Percentiles rank a stretch among this genome's conserved stretches.
These are phyloP conservation scores for Caenorhabditis plicata DNA, from an alignment of 2,888 invertebrate genomes.

Conservation along the genomic window DNA sequence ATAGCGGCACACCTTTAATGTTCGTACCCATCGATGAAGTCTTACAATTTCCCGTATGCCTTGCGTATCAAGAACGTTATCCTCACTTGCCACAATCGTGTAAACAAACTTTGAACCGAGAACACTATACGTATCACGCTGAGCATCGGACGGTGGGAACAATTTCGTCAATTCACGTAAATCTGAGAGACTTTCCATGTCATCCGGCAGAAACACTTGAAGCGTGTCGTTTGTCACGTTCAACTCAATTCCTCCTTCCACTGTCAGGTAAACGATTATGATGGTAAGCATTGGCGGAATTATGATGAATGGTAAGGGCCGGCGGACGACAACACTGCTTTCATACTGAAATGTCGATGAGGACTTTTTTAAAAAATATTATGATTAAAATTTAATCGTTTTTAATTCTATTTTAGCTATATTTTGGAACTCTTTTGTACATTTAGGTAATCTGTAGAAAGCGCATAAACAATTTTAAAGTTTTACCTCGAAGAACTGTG, in stretches of 20 bases:
- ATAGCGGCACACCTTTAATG: slow-evolving; percentile 22
- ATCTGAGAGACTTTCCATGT: slow-evolving; percentile 54
- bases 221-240: slow-evolving; percentile 48
- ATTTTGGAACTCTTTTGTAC: not conserved
- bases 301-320: slow-evolving; percentile 60
- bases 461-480: not conserved
- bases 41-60: slow-evolving; percentile 37
- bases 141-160: slow-evolving; percentile 59
- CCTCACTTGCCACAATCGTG: slow-evolving; percentile 50
- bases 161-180: slow-evolving; percentile 50
- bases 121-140: slow-evolving; percentile 61
- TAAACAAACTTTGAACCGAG: slow-evolving; percentile 61
- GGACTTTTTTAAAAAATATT: not conserved
- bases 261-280: slow-evolving; percentile 32
- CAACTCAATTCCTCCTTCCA: slow-evolving; percentile 37
- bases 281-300: slow-evolving; percentile 52
- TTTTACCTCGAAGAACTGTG: slow-evolving; percentile 59
- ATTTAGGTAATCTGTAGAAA: not conserved
- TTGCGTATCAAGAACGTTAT: slow-evolving; percentile 38
- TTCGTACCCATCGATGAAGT: slow-evolving; percentile 42
- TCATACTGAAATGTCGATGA: slow-evolving; percentile 50
- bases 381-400: no score
- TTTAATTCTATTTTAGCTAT: no score
- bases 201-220: slow-evolving; percentile 63
- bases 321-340: slow-evolving; percentile 54